Base-by-base conservation (phyloP, 2,797 vertebrate genomes). In the Molothrus ater region DNA sequence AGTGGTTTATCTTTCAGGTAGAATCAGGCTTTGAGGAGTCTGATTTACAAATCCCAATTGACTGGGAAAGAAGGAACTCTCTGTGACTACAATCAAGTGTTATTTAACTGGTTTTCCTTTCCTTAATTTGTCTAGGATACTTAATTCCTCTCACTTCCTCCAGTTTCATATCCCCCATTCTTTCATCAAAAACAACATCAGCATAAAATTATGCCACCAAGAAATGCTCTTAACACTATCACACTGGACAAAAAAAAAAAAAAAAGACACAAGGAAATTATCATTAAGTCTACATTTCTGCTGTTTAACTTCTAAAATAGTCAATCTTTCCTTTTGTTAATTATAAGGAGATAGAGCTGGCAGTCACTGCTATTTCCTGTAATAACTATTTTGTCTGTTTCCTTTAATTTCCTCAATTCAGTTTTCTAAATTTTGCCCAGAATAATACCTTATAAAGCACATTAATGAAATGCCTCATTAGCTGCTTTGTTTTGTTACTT, bases 391-490 rank as follows among this genome's bases (percentile, higher is more conserved):
- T 93, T 85, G 56, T 53, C 51, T 43, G 17, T 80, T 92, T 94
- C 61, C 64, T 90, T 92, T 93, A 72, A 96, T 92, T 93, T 93
- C 45, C 69, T 80, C 83, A 90, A 88, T 64, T 90, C 42, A 47
- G 28, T 68, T 80, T 94, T 72, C 86, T 84, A 68, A 75, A 71
- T 87, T 93, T 92, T 86, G 34, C 51, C 59, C 61, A 91, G 75
- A 96, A 88, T 74, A 86, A 80, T 61, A 93, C 74, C 73, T 96
- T 88, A 71, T 57, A 93, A 95, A 92, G 60, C 75, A 50, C 64
- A 74, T 60, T 75, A 95, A 93, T 80, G 29, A 95, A 97, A 76
- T 68, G 68, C 78, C 80, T 96, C 88, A 68, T 95, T 96, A 95
- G 66, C 71, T 82, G 73, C 61, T 90, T 90, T 88, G 84, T 85